Base-by-base conservation (phyloP, 2,888 invertebrate species). In the Archaeoteleia sp. region DNA sequence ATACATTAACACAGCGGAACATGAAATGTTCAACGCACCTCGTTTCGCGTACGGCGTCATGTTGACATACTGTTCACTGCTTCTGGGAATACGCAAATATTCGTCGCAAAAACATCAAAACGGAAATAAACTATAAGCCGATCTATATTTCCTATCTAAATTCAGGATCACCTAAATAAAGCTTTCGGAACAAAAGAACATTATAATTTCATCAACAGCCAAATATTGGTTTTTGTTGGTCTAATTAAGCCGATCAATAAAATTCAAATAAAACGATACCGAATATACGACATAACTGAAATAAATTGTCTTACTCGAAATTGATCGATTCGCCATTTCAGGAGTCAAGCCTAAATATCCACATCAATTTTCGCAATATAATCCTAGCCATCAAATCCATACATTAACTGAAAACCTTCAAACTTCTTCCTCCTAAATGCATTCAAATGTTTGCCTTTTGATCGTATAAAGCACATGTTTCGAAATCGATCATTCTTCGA, bases 91-190 rank as follows among this genome's bases (percentile, higher is more conserved):
- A 39, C 25, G 29, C 39, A 7, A 13, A 29, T n/a, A 15, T 35
- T 35, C 35, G 35, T 35, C 5, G 12, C 9, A 15, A 29, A 53
- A 53, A 42, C 53, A 34, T 42, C 32, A 23, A 34, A 42, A 20
- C 20, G 5, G 20, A 20, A 20, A 20, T 20, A 20, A 20, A 42
- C 25, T 54, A 2, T 35, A 35, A 43, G 23, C 34, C 13, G 34
- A 20, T 42, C 29, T 39, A 17, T 49, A 17, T 17, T 42, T 25
- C 42, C 42, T 27, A 58, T 58, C 15, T 48, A 46, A 46, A 48
- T 58, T 40, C 48, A 40, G 15, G 23, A 40, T 58, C 46, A 46
- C 32, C 46, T 10, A 3, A 29, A 2, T 29, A 29, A 29, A 20
- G 2, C 2, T 29, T 29, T 29, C 8, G 8, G 4, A 32, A 46